phyloP scores from a whole-genome alignment of 64 coral and sea anemone species.

The Trachythela sp. region DNA sequence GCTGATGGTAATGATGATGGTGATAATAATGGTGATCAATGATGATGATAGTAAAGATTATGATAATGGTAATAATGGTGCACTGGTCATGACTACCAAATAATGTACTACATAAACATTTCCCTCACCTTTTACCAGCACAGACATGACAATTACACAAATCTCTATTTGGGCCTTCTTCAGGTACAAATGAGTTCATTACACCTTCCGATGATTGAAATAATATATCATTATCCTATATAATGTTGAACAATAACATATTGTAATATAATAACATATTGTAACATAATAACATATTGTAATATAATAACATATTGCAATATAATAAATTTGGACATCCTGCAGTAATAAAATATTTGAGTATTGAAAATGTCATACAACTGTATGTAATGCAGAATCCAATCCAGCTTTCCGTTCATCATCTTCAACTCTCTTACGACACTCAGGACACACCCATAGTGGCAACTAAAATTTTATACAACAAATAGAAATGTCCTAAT shows the following conservation, averaged over 20 bases:
- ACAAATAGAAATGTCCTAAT: not conserved
- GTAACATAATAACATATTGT: too few species aligned
- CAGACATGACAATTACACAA: conserved; percentile 14
- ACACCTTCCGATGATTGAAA: not conserved
- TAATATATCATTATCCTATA: not conserved
- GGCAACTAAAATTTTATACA: not conserved
- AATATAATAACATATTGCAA: too few species aligned
- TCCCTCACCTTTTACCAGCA: conserved; percentile 4
- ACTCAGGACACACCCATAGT: conserved; percentile 5
- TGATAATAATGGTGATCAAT: not conserved
- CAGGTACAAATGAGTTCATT: not conserved
- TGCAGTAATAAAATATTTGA: not conserved
- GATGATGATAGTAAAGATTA: not conserved
- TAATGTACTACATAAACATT: not conserved
- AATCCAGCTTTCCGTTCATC: conserved; percentile 2
- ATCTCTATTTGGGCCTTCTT: not conserved
- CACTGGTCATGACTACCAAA: not conserved
- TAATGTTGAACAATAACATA: not conserved
- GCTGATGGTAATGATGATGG: too few species aligned
- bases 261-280: too few species aligned
- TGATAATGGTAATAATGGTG: not conserved
- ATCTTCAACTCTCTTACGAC: conserved; percentile 22
- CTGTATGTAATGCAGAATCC: not conserved
- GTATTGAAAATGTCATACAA: not conserved
- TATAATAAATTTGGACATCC: too few species aligned